phyloP scores from a whole-genome alignment of 1,140 invertebrate genomes.

The Ceratina australensis region DNA sequence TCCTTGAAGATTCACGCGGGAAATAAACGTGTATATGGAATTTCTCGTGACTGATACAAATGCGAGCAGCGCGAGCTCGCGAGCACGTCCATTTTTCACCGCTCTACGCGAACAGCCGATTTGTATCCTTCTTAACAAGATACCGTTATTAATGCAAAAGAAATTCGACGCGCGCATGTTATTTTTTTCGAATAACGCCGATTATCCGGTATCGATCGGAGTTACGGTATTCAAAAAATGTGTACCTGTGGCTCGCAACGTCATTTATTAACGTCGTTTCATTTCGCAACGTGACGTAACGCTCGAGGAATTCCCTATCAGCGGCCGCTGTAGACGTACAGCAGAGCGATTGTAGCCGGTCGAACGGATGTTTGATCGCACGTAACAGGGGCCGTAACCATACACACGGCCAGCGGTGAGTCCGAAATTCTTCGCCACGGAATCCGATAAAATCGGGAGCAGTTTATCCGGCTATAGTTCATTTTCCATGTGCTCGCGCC shows the following conservation, averaged over 20 bases:
- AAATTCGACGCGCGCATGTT: neutral
- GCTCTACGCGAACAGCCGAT: neutral
- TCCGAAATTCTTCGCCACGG: neutral
- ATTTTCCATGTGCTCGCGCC: conserved; percentile 9
- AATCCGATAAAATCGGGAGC: neutral
- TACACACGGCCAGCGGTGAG: no score
- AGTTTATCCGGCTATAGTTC: conserved; percentile 13
- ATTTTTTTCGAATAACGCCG: no score
- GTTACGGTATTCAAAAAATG: no score
- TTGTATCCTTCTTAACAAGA: conserved; percentile 1
- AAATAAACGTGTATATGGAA: conserved; percentile 12
- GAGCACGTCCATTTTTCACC: conserved; percentile 6
- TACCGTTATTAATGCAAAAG: neutral
- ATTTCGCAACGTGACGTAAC: no score
- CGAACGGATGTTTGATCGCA: neutral
- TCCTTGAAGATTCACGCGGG: conserved; percentile 20
- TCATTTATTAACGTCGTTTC: no score
- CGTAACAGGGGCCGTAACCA: neutral
- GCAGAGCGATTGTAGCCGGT: neutral
- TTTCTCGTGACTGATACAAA: conserved; percentile 9
- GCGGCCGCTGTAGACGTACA: no score
- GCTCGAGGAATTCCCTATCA: no score
- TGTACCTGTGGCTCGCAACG: no score
- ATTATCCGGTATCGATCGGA: no score
- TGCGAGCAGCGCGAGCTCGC: neutral